A percentile compares a stretch with the other conserved stretches of the same genome.
These are phyloP conservation scores for Hymenopus coronatus DNA, from an alignment of 2,888 invertebrate genomes.

Conservation along the genomic window DNA sequence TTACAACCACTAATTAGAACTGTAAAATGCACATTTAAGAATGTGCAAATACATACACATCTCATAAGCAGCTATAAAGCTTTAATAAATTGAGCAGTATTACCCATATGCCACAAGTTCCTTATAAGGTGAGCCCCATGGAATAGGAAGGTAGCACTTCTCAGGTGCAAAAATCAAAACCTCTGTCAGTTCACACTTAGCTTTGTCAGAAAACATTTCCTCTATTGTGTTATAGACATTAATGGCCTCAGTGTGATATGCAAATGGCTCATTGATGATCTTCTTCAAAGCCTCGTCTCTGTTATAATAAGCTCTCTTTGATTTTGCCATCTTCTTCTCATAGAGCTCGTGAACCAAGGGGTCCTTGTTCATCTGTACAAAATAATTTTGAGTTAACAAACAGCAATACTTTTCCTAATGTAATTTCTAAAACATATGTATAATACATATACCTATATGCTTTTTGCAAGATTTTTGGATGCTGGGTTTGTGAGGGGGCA, in stretches of 20 bases:
- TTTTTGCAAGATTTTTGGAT: no score
- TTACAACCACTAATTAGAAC: no score
- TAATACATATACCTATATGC: no score
- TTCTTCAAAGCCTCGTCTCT: slow-evolving; percentile 20
- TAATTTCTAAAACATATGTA: no score
- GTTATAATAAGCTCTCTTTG: slow-evolving; percentile 5
- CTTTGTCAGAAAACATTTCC: slow-evolving; percentile 18
- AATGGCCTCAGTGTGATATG: slow-evolving; percentile 29
- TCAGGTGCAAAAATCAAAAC: slow-evolving; percentile 14
- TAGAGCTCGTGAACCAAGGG: slow-evolving; percentile 52
- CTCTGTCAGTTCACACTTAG: slow-evolving; percentile 26
- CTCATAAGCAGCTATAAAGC: no score
- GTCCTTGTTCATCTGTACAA: slow-evolving; percentile 61
- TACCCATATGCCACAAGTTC: slow-evolving; percentile 4
- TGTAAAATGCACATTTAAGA: no score
- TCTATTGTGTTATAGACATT: slow-evolving; percentile 24
- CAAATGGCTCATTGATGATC: slow-evolving; percentile 26
- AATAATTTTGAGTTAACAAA: neutral
- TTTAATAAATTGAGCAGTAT: neutral
- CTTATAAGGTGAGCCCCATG: slow-evolving; percentile 18
- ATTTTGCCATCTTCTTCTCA: slow-evolving; percentile 24
- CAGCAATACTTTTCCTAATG: no score
- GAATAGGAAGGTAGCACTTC: slow-evolving; percentile 17
- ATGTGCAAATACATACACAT: no score
- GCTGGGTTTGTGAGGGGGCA: no score